Base-by-base conservation (phyloP, 2,113 vertebrate genomes). In the Lontra canadensis region DNA sequence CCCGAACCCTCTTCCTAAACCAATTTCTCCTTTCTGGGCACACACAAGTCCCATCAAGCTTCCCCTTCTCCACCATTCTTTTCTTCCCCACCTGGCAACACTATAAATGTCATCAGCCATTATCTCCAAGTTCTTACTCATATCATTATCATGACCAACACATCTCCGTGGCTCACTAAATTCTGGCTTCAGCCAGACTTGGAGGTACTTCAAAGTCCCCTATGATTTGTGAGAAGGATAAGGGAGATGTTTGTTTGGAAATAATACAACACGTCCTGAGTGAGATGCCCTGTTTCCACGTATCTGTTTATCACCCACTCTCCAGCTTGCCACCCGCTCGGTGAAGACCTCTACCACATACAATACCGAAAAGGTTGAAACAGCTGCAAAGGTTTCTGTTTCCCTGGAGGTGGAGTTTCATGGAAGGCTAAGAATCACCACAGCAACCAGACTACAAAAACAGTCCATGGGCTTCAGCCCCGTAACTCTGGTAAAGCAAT, bases 391-490 rank as follows among this genome's bases (percentile, higher is more conserved):
- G 97, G 76, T 94, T 98, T 96, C 96, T 89, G 96, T 97, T 89
- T 98, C 98, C 98, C 98, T 80, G n/a, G 98, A 98, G 98, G 98
- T 94, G 93, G 34, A 95, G 97, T 98, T 98, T 97, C 98, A 98
- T 52, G 96, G 98, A 99, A 98, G 98, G 97, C 98, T 98, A 94
- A 98, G 96, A 90, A 98, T 99, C 98, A 98, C 99, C 98, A 99
- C 98, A 98, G 99, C 98, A 99, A 99, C 99, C 98, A 98, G 98
- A 98, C 98, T 98, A 98, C 97, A 98, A 99, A 99, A 99, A 99
- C 98, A 99, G 98, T 97, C 98, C 84, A 1, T 0, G n/a, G 98
- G 98, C 98, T 98, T 97, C 92, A 97, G 98, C 97, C 96, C 97
- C 3, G 0, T 76, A 96, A 80, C 98, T 98, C 99, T 99, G 99